phyloP scores from a whole-genome alignment of 2,888 invertebrate genomes.

The Meteorus cinctellus region DNA sequence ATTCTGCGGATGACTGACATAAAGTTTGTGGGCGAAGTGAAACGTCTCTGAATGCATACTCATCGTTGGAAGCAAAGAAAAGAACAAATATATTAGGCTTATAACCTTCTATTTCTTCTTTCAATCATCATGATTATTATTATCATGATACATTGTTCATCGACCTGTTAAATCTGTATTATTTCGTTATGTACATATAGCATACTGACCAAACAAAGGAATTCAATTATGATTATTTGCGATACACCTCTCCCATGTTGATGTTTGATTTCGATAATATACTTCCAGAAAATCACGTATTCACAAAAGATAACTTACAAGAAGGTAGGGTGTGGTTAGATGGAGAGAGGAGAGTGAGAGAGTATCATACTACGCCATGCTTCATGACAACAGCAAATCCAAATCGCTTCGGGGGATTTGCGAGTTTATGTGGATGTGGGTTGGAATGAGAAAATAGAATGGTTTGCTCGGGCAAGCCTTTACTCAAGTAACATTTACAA shows the following conservation, averaged over 20 bases:
- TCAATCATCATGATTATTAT: no score
- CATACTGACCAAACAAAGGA: neutral
- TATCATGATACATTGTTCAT: no score
- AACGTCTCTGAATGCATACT: no score
- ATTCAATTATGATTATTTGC: neutral
- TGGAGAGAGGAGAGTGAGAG: neutral
- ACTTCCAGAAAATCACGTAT: neutral
- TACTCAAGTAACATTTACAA: neutral
- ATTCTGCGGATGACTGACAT: no score
- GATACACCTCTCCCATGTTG: no score
- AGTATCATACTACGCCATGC: neutral
- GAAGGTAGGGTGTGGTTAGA: neutral
- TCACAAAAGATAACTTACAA: neutral
- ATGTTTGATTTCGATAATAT: no score
- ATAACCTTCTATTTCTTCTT: no score
- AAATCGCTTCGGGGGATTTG: neutral
- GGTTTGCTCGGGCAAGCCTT: neutral
- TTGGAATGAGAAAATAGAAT: neutral
- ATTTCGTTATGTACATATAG: no score
- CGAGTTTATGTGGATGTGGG: neutral
- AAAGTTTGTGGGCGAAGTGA: no score
- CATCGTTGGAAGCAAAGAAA: no score
- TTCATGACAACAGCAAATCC: neutral
- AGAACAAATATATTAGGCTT: no score
- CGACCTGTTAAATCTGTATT: no score